Conservation (phyloP, 2,113 vertebrate genomes). For the Triplophysa dalaica region DNA sequence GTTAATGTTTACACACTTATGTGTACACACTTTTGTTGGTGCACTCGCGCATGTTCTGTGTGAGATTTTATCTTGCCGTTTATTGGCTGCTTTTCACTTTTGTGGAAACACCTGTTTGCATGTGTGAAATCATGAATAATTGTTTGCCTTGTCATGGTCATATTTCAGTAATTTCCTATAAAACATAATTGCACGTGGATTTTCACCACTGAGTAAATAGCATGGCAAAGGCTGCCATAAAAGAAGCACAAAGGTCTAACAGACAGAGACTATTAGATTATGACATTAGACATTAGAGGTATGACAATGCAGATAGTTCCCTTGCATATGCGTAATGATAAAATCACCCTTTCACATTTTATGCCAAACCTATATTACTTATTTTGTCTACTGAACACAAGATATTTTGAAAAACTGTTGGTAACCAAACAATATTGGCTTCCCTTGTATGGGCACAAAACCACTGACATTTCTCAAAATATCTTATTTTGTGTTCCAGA, state of each 20-base stretch:
- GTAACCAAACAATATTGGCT: no score
- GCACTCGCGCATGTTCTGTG: background rate
- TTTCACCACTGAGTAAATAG: conserved; percentile 25
- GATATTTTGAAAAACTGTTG: no score
- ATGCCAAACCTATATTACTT: no score
- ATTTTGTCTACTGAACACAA: no score
- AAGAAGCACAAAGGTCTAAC: background rate
- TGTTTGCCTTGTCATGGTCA: conserved; percentile 66
- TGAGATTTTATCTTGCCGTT: background rate
- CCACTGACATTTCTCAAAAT: no score
- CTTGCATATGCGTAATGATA: no score
- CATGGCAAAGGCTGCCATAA: background rate
- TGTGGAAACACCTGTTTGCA: conserved; percentile 29
- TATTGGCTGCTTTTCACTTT: conserved; percentile 1
- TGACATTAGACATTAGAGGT: background rate
- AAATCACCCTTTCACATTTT: no score
- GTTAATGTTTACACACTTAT: background rate
- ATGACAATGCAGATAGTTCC: no score
- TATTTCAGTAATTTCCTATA: conserved; percentile 42
- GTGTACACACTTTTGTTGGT: no score
- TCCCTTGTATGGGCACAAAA: no score
- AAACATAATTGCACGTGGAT: conserved; percentile 26
- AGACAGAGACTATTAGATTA: background rate
- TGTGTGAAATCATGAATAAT: conserved; percentile 41
- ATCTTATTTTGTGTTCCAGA: no score